phyloP scores from a whole-genome alignment of 2,113 vertebrate species.

The Sminthopsis crassicaudata region DNA sequence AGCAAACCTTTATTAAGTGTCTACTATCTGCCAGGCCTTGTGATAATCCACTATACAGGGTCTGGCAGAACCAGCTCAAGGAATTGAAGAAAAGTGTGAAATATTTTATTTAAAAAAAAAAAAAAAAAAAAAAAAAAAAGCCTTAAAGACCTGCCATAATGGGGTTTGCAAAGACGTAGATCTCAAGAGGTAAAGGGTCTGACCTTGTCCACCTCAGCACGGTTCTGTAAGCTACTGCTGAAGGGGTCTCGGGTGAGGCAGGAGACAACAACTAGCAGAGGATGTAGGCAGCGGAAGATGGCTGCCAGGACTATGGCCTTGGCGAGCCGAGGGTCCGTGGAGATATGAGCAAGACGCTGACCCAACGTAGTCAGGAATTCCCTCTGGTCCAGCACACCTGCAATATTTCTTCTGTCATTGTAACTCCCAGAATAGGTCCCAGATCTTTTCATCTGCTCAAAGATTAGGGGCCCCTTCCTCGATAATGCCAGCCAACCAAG shows the following conservation, averaged over 20 bases:
- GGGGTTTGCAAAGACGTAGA: too few species aligned
- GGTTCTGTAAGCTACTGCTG: constrained; percentile 94
- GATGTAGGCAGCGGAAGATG: constrained; percentile 94
- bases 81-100: not conserved
- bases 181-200: constrained; percentile 33
- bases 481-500: accelerated
- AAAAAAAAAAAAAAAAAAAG: too few species aligned
- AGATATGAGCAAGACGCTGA: constrained; percentile 91
- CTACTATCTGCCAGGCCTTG: not conserved
- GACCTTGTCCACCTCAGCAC: constrained; percentile 90
- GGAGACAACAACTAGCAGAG: constrained; percentile 91
- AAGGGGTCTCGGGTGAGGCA: constrained; percentile 97
- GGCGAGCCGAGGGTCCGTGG: constrained; percentile 95
- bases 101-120: too few species aligned
- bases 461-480: too few species aligned
- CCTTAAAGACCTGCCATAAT: not conserved
- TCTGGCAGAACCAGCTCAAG: not conserved
- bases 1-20: not conserved
- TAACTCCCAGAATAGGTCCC: accelerated
- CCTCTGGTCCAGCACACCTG: constrained; percentile 92
- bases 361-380: constrained; percentile 94
- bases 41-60: not conserved
- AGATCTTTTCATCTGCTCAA: not conserved
- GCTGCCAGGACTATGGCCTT: constrained; percentile 93
- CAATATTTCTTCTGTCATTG: not conserved